These are phyloP conservation scores for Saguinus midas DNA, from an alignment of 2,113 vertebrate genomes.

Conservation along the genomic window DNA sequence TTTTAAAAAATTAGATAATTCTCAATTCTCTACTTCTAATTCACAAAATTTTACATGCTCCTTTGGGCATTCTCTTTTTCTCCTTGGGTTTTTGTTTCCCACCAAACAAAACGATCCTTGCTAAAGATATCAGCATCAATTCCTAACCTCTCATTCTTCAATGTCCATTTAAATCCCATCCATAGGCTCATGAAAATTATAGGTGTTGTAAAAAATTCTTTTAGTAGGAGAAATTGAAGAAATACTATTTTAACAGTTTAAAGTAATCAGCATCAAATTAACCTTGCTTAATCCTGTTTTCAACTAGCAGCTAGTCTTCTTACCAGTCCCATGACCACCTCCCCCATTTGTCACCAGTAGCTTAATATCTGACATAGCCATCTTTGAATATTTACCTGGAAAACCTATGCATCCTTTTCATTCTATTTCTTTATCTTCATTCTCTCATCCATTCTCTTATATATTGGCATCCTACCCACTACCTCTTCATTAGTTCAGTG, in stretches of 20 bases:
- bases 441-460: not conserved
- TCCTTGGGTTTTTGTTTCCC: not conserved
- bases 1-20: not conserved
- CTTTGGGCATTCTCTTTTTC: not conserved
- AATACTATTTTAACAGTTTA: not conserved
- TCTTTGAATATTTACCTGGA: not conserved
- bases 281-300: not conserved
- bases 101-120: not conserved
- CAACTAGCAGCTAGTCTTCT: not conserved
- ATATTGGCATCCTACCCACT: not conserved
- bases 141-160: not conserved
- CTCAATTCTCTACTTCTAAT: not conserved
- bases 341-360: not conserved
- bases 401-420: not conserved
- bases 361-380: not conserved
- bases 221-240: conserved; percentile 1
- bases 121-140: not conserved
- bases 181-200: not conserved
- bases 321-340: not conserved
- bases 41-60: not conserved
- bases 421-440: not conserved
- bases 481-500: not conserved
- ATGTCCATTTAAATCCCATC: conserved; percentile 2
- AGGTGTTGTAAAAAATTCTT: not conserved
- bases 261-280: not conserved